Conservation (phyloP, 2,888 invertebrate genomes). For the Autographa gamma region DNA sequence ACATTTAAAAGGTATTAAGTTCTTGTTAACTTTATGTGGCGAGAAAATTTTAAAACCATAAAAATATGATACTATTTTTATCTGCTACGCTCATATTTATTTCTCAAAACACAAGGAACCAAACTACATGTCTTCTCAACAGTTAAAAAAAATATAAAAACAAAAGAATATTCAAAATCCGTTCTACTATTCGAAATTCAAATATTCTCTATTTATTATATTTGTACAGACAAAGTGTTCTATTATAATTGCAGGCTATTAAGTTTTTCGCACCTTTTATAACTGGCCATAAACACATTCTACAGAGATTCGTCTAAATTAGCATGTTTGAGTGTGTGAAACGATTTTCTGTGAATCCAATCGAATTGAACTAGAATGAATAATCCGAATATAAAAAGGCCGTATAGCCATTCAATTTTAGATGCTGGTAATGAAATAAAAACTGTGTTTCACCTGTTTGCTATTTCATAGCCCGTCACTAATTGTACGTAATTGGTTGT, state of each 20-base stretch:
- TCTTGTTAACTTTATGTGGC: constrained; percentile 22
- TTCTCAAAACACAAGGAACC: constrained; percentile 12
- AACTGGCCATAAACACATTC: constrained; percentile 55
- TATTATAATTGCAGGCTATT: constrained; percentile 54
- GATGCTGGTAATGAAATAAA: constrained; percentile 48
- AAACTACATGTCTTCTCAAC: constrained; percentile 15
- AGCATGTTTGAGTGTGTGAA: constrained; percentile 61
- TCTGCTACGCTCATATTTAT: constrained; percentile 28
- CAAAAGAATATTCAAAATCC: constrained; percentile 33
- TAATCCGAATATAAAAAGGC: constrained; percentile 40
- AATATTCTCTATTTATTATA: constrained; percentile 55
- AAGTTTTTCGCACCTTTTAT: constrained; percentile 62
- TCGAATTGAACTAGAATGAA: constrained; percentile 49
- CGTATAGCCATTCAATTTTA: constrained; percentile 50
- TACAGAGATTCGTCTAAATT: constrained; percentile 57
- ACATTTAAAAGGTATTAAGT: constrained; percentile 8
- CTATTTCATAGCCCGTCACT: constrained; percentile 45
- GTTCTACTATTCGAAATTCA: constrained; percentile 36
- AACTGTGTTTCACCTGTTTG: constrained; percentile 50
- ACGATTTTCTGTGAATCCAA: constrained; percentile 53
- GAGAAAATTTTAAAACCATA: constrained; percentile 29
- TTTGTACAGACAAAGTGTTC: constrained; percentile 58
- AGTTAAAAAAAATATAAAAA: constrained; percentile 33
- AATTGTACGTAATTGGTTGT: constrained; percentile 52
- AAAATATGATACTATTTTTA: neutral